Base-by-base conservation (phyloP, 92 coral and sea anemone species). In the Ricordea florida region DNA sequence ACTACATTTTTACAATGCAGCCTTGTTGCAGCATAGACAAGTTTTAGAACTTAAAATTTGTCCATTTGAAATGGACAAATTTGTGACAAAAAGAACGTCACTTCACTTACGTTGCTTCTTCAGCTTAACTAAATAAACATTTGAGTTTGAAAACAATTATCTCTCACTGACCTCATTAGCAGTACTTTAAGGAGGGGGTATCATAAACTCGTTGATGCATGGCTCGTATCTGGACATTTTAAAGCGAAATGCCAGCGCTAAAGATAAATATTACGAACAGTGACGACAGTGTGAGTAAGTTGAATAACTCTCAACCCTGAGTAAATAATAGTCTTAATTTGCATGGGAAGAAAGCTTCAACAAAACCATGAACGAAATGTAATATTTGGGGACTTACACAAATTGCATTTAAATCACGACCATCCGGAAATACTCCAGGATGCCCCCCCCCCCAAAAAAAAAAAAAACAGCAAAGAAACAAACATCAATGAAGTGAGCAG, bases 361-460 rank as follows among this genome's bases (percentile, higher is more conserved):
- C n/a, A n/a, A n/a, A n/a, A n/a, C 55, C 24, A 47, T 18, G 55
- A 47, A 47, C 55, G 9, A 47, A 47, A 47, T 47, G 55, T 47
- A 18, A 47, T 21, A 47, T 47, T 47, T 28, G 28, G 5, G 1
- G 55, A 20, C 55, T 47, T 47, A 13, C 25, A 47, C 55, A 47
- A 47, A 47, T 47, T 47, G 55, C 29, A 47, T 47, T 47, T 47
- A 47, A 47, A 47, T 47, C 29, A 47, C 55, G 55, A 47, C 55
- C 55, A 47, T 16, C 55, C 55, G 18, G 25, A 47, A 47, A 47
- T 47, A 47, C 55, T 47, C 55, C 28, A 47, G 55, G 55, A 47
- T 47, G n/a, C n/a, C n/a, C n/a, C n/a, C n/a, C n/a, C n/a, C n/a
- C n/a, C n/a, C n/a, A n/a, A n/a, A n/a, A 47, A 2, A 2, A 15